These are phyloP conservation scores for Pimephales promelas DNA, from an alignment of 2,113 vertebrate genomes.

Conservation along the genomic window DNA sequence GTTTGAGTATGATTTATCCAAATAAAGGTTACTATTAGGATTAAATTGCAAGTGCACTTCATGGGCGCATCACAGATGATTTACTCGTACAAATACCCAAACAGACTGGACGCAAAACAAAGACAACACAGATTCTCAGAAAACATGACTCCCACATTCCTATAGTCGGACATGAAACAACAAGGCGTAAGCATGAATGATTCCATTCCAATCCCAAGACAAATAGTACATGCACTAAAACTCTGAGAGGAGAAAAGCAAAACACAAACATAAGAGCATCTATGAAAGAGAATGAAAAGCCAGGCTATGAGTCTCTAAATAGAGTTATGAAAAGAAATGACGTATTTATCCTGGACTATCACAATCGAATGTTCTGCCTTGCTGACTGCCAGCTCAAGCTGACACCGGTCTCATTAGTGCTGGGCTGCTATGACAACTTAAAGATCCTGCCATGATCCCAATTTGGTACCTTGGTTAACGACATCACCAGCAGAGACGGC, in stretches of 20 bases:
- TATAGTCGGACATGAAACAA: background rate
- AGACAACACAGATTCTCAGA: background rate
- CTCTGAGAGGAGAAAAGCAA: background rate
- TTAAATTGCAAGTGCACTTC: background rate
- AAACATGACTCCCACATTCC: conserved; percentile 4
- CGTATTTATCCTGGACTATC: conserved; percentile 16
- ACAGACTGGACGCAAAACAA: background rate
- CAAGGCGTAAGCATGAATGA: background rate
- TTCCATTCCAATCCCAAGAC: background rate
- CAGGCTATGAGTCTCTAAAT: background rate
- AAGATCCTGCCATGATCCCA: conserved; percentile 13
- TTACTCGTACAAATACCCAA: background rate
- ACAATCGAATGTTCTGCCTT: conserved; percentile 19
- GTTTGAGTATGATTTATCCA: background rate
- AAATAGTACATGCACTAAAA: background rate
- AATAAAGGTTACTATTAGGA: background rate
- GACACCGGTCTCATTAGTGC: conserved; percentile 26
- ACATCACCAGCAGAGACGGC: conserved; percentile 2
- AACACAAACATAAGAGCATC: background rate
- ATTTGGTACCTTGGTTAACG: background rate
- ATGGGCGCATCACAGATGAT: background rate
- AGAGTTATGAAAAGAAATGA: background rate
- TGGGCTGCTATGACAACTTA: conserved; percentile 37
- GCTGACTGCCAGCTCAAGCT: conserved; percentile 26
- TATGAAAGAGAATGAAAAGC: background rate